Evolutionary conservation across 2,113 vertebrate genomes (phyloP), one percentile per base, ranked within the genome.

Genomic region (Pluvianellus socialis): DNA sequence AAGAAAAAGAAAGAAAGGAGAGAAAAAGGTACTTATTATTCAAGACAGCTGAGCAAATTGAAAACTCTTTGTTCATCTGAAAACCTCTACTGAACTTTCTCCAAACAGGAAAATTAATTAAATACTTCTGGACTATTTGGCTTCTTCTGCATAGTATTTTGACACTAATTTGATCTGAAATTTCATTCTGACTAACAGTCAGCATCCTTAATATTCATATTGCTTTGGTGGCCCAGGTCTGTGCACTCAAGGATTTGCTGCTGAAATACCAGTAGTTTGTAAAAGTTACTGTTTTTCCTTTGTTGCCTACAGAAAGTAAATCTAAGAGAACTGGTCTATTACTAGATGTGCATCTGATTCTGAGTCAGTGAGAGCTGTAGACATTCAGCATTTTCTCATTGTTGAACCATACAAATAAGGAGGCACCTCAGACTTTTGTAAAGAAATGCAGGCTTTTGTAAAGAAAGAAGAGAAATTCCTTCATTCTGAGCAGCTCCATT

Each of bases 81-180:
- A 98, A 96, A 92, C 55, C 44, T 90, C 91, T 88, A 77, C 3
- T 79, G 80, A 76, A 95, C 63, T 79, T 88, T 91, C 35, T 61
- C 32, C 71, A 83, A 94, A 94, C 27, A 94, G 63, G 35, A 94
- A 98, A 97, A 95, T 86, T 94, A 97, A 91, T 94, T 53, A 91
- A 92, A 91, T 79, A 23, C 21, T 67, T 8, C 77, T 95, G 91
- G 42, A 91, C 24, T 94, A 24, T 90, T 92, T 65, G n/a, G 7
- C 45, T 68, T 92, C 81, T 82, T 61, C 40, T 66, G 58, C 19
- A n/a, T 40, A 79, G 10, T 67, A 83, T 94, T 96, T 88, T 96
- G 94, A 95, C 81, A 62, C 27, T 92, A 77, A 95, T 96, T 91
- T 91, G 53, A 76, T 88, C 71, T 86, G 91, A 95, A 95, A 96